These are phyloP conservation scores for Megaustenia siamemsis DNA, from an alignment of 2,888 invertebrate species.

Conservation along the genomic window DNA sequence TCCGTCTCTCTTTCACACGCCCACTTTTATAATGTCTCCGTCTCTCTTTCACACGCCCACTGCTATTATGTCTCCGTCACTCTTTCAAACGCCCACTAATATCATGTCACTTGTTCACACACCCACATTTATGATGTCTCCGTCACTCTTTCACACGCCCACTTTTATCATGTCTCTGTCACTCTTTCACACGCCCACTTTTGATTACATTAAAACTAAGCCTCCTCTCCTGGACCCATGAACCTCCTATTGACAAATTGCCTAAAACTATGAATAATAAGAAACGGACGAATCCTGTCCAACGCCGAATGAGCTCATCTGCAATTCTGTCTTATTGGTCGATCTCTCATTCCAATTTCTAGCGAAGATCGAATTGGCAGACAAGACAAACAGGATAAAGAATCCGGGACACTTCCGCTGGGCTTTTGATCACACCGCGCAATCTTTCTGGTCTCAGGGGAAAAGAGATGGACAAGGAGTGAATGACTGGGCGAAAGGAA, in stretches of 20 bases:
- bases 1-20: slow-evolving; percentile 9
- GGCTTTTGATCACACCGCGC: not conserved
- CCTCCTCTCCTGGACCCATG: not conserved
- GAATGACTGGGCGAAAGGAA: not conserved
- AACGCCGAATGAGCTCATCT: not conserved
- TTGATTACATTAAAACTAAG: not conserved
- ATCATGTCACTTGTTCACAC: not conserved
- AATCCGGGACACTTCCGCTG: not conserved
- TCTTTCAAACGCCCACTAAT: not conserved
- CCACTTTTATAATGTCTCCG: not conserved
- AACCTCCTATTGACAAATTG: not conserved
- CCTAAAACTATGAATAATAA: slow-evolving; percentile 19
- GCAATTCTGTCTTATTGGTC: not conserved
- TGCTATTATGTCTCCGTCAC: not conserved
- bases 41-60: not conserved
- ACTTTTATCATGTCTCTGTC: not conserved
- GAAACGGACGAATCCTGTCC: not conserved
- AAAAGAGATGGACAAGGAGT: slow-evolving; percentile 22
- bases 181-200: not conserved
- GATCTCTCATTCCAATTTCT: not conserved
- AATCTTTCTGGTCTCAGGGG: not conserved
- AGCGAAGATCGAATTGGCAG: slow-evolving; percentile 6
- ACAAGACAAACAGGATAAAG: slow-evolving; percentile 11
- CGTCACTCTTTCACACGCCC: not conserved
- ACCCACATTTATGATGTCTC: not conserved